Evolutionary conservation across 2,888 invertebrate species (phyloP).

Genomic region (Papilio demoleus): DNA sequence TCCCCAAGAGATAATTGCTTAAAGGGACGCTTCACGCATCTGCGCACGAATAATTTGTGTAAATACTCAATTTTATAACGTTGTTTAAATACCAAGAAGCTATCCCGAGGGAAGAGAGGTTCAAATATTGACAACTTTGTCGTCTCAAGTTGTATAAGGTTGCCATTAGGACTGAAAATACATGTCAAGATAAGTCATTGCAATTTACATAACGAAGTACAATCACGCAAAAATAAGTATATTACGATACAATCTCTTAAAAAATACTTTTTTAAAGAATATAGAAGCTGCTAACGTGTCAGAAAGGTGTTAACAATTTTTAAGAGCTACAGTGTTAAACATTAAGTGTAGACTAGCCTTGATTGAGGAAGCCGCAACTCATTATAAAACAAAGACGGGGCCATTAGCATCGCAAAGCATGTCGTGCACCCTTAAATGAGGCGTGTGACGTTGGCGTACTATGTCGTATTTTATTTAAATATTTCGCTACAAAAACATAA

Average conservation of each 20-base stretch:
- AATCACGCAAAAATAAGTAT: too few relatives aligned
- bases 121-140: background rate
- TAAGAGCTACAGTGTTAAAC: background rate
- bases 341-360: background rate
- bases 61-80: slow-evolving; percentile 17
- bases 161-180: background rate
- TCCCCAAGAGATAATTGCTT: slow-evolving; percentile 20
- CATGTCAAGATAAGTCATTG: background rate
- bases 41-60: slow-evolving; percentile 20
- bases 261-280: too few relatives aligned
- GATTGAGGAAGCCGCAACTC: slow-evolving; percentile 5
- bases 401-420: background rate
- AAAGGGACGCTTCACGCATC: slow-evolving; percentile 19
- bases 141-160: background rate
- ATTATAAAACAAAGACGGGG: background rate
- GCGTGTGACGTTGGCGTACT: background rate
- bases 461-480: background rate
- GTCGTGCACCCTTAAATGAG: background rate
- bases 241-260: too few relatives aligned
- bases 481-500: background rate
- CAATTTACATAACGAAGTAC: too few relatives aligned
- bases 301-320: background rate
- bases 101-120: background rate
- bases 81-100: background rate
- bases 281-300: too few relatives aligned